Evolutionary conservation across 2,888 invertebrate species (phyloP), one percentile per base, ranked within the genome.

Genomic region (Nineta flava): DNA sequence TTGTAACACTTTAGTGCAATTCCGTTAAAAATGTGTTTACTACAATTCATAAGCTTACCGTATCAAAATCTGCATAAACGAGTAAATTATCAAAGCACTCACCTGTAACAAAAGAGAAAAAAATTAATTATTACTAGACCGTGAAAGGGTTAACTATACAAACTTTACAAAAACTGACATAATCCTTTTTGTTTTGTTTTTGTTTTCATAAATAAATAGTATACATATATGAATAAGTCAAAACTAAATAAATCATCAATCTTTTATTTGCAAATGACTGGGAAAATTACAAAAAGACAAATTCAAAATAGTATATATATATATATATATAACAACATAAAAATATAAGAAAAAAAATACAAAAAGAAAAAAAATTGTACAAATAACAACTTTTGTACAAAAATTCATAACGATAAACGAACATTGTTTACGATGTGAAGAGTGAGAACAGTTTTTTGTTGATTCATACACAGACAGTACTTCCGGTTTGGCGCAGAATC

Each of bases 391-490:
- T 17, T 42, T 13, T 13, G 5, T 44, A 44, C 12, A 44, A 44
- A 44, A 44, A 44, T 44, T 48, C 48, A 35, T 41, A 48, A 48
- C 26, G 26, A 26, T 26, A 26, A 7, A 26, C 48, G 41, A 49
- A 49, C 38, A 45, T 49, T 31, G 21, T 49, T 49, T 49, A 49
- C 49, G 49, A 49, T 45, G 49, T 49, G 49, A 49, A 45, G 45
- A 49, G 34, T 13, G 44, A 44, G 21, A 44, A 45, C 31, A 45
- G 32, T 49, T 49, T n/a, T 49, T 45, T 45, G 34, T 45, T 34
- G 44, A 49, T 49, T 26, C 38, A 49, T 31, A 45, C 45, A 49
- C 34, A 49, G 21, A 49, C 31, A 41, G 21, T 13, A 26, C 26
- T 44, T 44, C 44, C 44, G 44, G 44, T 44, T 44, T 44, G 44